A percentile compares a stretch with the other conserved stretches of the same genome.
These are phyloP conservation scores for Anas georgica DNA, from an alignment of 2,797 vertebrate genomes.

Conservation along the genomic window DNA sequence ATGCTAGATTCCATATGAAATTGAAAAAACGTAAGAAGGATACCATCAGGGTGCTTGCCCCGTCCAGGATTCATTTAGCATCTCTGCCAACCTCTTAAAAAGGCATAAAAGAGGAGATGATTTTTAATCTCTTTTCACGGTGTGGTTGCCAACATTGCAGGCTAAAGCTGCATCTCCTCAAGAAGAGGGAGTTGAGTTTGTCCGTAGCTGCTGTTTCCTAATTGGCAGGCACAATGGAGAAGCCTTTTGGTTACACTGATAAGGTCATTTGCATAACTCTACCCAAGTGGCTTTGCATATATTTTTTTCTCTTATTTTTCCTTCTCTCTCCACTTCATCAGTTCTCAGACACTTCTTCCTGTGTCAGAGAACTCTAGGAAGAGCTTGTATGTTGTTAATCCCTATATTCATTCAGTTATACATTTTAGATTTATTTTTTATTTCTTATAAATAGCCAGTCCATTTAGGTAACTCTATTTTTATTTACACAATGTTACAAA, in stretches of 20 bases:
- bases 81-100: slow-evolving; percentile 23
- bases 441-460: background rate
- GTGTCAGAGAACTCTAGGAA: background rate
- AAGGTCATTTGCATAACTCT: slow-evolving; percentile 54
- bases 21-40: background rate
- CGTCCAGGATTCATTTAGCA: background rate
- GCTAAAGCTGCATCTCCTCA: slow-evolving; percentile 42
- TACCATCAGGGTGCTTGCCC: background rate
- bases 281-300: slow-evolving; percentile 41
- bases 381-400: background rate
- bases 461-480: background rate
- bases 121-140: slow-evolving; percentile 44
- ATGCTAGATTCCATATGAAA: background rate
- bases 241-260: slow-evolving; percentile 53
- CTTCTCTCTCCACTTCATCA: background rate
- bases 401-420: background rate
- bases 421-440: background rate
- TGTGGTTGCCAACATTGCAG: slow-evolving; percentile 2
- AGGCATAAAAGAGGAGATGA: slow-evolving; percentile 12
- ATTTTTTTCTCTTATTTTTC: background rate
- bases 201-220: slow-evolving; percentile 1
- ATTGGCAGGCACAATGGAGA: slow-evolving; percentile 4
- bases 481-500: background rate
- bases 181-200: slow-evolving; percentile 4
- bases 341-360: background rate